phyloP scores from a whole-genome alignment of 2,797 vertebrate species.

The Emys orbicularis region DNA sequence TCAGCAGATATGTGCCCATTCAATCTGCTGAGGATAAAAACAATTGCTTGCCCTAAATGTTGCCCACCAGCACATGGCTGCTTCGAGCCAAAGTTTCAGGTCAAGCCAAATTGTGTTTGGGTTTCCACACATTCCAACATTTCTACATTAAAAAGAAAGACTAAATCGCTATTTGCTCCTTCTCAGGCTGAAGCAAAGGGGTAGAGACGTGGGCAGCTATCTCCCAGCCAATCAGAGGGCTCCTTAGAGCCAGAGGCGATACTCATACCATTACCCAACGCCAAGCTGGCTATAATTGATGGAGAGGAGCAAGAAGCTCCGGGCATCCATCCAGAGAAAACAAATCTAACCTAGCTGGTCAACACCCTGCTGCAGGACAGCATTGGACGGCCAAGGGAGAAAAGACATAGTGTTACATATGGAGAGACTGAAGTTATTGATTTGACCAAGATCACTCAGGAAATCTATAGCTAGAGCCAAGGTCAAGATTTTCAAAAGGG shows the following conservation, averaged over 20 bases:
- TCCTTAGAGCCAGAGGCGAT: neutral
- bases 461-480: neutral
- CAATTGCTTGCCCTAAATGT: too few species aligned
- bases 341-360: neutral
- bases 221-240: too few species aligned
- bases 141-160: too few species aligned
- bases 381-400: neutral
- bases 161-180: too few species aligned
- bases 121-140: too few species aligned
- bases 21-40: too few species aligned
- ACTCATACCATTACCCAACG: neutral
- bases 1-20: too few species aligned
- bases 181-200: too few species aligned
- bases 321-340: neutral
- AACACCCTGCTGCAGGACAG: neutral
- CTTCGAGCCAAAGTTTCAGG: too few species aligned
- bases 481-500: neutral
- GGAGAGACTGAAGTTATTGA: neutral
- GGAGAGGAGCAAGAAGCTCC: accelerated
- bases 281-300: neutral
- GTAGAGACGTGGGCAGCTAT: too few species aligned
- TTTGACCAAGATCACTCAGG: neutral
- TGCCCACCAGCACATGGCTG: too few species aligned
- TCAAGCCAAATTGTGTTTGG: too few species aligned
- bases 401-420: neutral